These are phyloP conservation scores for Haliclona indistincta DNA, from an alignment of 37 sponge, comb jelly and placozoan species.

Conservation along the genomic window DNA sequence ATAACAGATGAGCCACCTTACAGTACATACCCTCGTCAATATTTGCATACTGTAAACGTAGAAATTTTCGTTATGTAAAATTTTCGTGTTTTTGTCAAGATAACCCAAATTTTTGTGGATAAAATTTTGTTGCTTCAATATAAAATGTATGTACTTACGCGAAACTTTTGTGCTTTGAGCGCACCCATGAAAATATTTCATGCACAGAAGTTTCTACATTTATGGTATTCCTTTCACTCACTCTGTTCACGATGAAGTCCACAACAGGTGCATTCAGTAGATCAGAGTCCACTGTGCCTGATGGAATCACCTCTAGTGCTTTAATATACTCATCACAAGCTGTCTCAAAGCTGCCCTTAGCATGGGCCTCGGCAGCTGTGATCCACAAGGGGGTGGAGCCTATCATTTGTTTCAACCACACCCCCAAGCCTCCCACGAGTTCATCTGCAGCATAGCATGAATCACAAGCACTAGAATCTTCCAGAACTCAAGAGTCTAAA, in stretches of 20 bases:
- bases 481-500: slow-evolving; percentile 66
- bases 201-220: too few relatives aligned
- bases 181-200: too few relatives aligned
- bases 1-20: too few relatives aligned
- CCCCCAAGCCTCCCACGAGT: slow-evolving; percentile 76
- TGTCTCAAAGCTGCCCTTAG: slow-evolving; percentile 77
- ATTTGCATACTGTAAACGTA: too few relatives aligned
- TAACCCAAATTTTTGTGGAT: too few relatives aligned
- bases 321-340: slow-evolving; percentile 79
- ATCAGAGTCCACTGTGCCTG: slow-evolving; percentile 10
- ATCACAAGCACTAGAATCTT: slow-evolving; percentile 71
- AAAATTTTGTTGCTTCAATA: too few relatives aligned
- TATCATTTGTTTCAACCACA: slow-evolving; percentile 41
- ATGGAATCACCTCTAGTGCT: slow-evolving; percentile 44
- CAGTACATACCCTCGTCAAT: too few relatives aligned
- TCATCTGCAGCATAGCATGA: slow-evolving; percentile 64
- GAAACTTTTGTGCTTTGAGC: too few relatives aligned
- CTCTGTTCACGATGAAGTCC: slow-evolving; percentile 74
- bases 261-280: slow-evolving; percentile 28
- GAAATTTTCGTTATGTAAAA: too few relatives aligned
- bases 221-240: too few relatives aligned
- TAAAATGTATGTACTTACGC: too few relatives aligned
- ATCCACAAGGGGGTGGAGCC: slow-evolving; percentile 65
- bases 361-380: slow-evolving; percentile 70
- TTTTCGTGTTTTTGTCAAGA: too few relatives aligned